Base-by-base conservation (phyloP, 1,140 invertebrate species). In the Planococcus citri region DNA sequence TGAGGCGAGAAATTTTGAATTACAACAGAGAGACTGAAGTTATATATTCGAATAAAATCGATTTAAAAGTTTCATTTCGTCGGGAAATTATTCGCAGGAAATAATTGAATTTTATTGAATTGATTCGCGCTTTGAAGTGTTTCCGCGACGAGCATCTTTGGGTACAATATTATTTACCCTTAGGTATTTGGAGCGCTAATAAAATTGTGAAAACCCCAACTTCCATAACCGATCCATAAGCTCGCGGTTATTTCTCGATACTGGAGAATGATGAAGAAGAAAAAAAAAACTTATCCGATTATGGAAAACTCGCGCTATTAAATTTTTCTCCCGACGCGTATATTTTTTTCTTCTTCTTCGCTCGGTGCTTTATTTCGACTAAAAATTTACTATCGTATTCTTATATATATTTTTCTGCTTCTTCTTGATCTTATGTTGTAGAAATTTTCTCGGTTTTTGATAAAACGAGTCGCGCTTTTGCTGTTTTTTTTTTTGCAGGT, bases 211-310 rank as follows among this genome's bases (percentile, higher is more conserved):
- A 51, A 51, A 51, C 41, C 41, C 17, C 41, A 51, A 51, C 41
- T 51, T 51, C 17, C 41, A 51, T 51, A n/a, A n/a, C n/a, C n/a
- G n/a, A n/a, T 51, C 41, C 6, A 2, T 51, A 51, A n/a, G n/a
- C 41, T n/a, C 41, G 41, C 41, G 41, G 41, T 51, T 51, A 51
- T 51, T 51, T 51, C n/a, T 51, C 41, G 41, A 51, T 51, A 51
- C 41, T n/a, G n/a, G n/a, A n/a, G n/a, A n/a, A n/a, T n/a, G n/a
- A n/a, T n/a, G n/a, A n/a, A n/a, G n/a, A n/a, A n/a, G n/a, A n/a
- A n/a, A n/a, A n/a, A n/a, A 51, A 51, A 51, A 51, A 51, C 6
- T 51, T 51, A 51, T 51, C 41, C 41, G 41, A 51, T 51, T 51
- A 51, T 51, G 41, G 41, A 14, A 51, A 51, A 51, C 41, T 51